Percentiles rank a stretch among this genome's conserved stretches.
Evolutionary conservation across 2,888 invertebrate species (phyloP).

Genomic region (Onchidella celtica): DNA sequence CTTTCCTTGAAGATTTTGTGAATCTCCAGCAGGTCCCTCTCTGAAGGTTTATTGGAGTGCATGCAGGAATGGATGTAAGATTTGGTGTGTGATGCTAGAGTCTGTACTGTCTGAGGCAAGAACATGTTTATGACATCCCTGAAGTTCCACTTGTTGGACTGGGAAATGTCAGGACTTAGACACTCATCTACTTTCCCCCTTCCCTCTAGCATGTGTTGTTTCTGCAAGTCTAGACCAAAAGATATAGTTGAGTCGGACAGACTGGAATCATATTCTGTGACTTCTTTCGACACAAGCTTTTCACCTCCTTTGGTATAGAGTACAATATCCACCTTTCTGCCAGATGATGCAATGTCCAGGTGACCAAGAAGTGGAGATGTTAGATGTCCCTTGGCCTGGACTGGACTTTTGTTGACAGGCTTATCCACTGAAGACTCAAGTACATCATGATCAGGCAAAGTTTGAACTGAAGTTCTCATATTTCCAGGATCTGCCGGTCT

Average conservation of each 20-base stretch:
- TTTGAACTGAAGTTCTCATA: neutral
- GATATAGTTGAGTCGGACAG: constrained; percentile 11
- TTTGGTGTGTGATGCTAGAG: constrained; percentile 38
- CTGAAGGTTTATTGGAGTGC: constrained; percentile 23
- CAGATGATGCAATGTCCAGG: neutral
- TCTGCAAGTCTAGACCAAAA: neutral
- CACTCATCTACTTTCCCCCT: too few relatives aligned
- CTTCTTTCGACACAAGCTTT: neutral
- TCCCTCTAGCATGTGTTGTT: neutral
- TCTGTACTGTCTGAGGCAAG: constrained; percentile 26
- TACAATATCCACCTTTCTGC: neutral
- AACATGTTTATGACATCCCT: constrained; percentile 18
- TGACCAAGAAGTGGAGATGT: neutral
- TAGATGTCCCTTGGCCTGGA: too few relatives aligned
- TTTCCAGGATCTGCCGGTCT: neutral
- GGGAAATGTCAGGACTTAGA: neutral
- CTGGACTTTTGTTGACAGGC: neutral
- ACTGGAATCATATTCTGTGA: neutral
- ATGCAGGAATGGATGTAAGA: constrained; percentile 41
- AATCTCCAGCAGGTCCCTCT: constrained; percentile 23
- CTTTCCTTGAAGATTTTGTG: constrained; percentile 17
- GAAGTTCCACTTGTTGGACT: constrained; percentile 10
- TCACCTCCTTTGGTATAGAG: neutral
- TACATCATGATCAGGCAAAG: neutral
- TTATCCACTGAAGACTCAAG: neutral